Evolutionary conservation across 2,888 invertebrate genomes (phyloP), one percentile per base, ranked within the genome.

Genomic region (Leucoma salicis): DNA sequence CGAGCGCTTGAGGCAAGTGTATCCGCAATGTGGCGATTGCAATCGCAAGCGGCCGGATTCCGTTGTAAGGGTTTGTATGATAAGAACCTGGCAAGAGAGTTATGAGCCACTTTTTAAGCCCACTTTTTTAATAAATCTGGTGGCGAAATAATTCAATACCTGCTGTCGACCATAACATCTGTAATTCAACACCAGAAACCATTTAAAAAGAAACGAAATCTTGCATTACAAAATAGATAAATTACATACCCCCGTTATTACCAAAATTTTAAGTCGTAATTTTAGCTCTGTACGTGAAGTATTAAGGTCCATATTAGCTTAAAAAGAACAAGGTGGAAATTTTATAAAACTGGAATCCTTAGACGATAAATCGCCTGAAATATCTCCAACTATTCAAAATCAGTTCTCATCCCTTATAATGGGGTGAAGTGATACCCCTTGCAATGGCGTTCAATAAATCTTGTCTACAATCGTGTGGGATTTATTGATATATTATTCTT

Each of bases 301-400:
- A 0, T 15, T 40, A 62, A 40, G 45, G 49, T 33, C 13, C n/a
- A 45, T 41, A 42, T 38, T 50, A 31, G 32, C 18, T 36, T 14
- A 3, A 7, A 16, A 14, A 46, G 43, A n/a, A 18, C 41, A 45
- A 48, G 39, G 48, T 47, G 51, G 57, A 45, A 50, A 59, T 59
- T 39, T 46, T 53, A 58, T 62, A 58, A 70, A 65, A 68, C 60
- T 63, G 59, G 49, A 58, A 60, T 67, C 60, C 50, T 57, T 47
- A 63, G 66, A 64, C 66, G 70, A 73, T 77, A 77, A 76, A 78
- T 78, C 59, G 67, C 39, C 40, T 48, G 60, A 50, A 64, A 76
- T 77, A 78, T 76, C 71, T 75, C 72, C 67, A 74, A 78, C 77
- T 74, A 78, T 78, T 78, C 71, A 74, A 76, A 77, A 75, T 78